phyloP scores from a whole-genome alignment of 2,888 invertebrate genomes.

The Taphrorychus bicolor region DNA sequence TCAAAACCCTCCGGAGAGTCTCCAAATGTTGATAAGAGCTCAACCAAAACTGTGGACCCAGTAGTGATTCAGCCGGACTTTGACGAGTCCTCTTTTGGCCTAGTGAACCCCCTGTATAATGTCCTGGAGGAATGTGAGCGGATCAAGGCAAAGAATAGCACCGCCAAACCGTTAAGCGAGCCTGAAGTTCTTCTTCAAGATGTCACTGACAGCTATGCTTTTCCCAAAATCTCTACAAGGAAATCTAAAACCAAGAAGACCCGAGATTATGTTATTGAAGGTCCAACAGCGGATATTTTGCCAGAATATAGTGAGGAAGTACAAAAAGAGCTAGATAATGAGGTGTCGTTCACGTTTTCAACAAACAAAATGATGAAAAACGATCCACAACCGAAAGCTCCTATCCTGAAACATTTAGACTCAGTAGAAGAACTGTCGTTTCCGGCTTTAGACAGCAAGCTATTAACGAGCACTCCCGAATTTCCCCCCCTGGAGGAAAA shows the following conservation, averaged over 20 bases:
- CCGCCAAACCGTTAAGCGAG: not conserved
- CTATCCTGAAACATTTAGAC: not conserved
- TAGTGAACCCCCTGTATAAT: constrained; percentile 28
- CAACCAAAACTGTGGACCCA: not conserved
- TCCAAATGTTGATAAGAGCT: not conserved
- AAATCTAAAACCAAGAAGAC: constrained; percentile 13
- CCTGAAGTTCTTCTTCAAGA: not conserved
- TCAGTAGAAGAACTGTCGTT: constrained; percentile 21
- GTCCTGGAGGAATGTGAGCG: constrained; percentile 23
- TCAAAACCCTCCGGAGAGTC: too few species aligned
- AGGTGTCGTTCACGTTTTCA: not conserved
- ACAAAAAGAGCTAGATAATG: constrained; percentile 18
- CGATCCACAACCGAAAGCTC: not conserved
- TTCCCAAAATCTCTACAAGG: not conserved
- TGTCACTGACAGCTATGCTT: not conserved
- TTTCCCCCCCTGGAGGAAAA: constrained; percentile 48
- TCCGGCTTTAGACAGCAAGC: constrained; percentile 28
- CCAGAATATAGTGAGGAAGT: constrained; percentile 10
- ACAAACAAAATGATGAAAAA: not conserved
- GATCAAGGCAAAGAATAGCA: constrained; percentile 5
- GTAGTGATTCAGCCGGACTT: not conserved
- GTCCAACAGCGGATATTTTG: not conserved
- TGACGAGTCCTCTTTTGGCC: constrained; percentile 18
- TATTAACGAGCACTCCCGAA: constrained; percentile 33
- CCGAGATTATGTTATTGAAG: not conserved